A percentile compares a stretch with the other conserved stretches of the same genome.
These are phyloP conservation scores for Tinea pellionella DNA, from an alignment of 2,888 invertebrate genomes.

Conservation along the genomic window DNA sequence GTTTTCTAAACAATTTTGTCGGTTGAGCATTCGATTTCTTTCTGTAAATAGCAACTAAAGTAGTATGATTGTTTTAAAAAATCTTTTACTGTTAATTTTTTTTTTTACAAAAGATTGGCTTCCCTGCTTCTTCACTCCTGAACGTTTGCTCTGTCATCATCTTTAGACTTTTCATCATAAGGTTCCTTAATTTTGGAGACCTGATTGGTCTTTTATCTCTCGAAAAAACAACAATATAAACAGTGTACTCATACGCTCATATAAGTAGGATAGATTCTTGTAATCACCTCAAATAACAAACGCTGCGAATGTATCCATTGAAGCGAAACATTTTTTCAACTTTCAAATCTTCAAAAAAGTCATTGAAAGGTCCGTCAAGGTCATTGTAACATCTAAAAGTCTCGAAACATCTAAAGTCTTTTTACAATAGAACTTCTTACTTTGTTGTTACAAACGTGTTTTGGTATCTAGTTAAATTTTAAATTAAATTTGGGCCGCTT, in stretches of 20 bases:
- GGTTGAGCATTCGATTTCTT: neutral
- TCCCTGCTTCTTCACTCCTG: too few relatives aligned
- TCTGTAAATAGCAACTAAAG: too few relatives aligned
- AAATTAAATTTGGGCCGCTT: neutral
- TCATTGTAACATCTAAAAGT: neutral
- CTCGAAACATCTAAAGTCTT: neutral
- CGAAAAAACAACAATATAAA: too few relatives aligned
- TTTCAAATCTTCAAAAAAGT: neutral
- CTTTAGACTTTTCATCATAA: too few relatives aligned
- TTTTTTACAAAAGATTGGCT: too few relatives aligned
- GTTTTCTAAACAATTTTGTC: slow-evolving; percentile 2
- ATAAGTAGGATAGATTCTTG: too few relatives aligned
- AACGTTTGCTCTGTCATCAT: too few relatives aligned
- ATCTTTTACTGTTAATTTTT: too few relatives aligned
- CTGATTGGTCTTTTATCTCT: too few relatives aligned
- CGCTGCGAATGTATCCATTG: neutral
- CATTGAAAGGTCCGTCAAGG: neutral
- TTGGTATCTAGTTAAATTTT: neutral
- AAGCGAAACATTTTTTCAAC: neutral
- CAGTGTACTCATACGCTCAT: too few relatives aligned
- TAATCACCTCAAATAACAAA: neutral
- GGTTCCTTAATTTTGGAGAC: too few relatives aligned
- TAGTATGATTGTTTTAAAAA: too few relatives aligned
- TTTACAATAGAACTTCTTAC: neutral
- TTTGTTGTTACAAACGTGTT: neutral